Evolutionary conservation across 2,888 invertebrate species (phyloP).

Genomic region (Antitype chi): DNA sequence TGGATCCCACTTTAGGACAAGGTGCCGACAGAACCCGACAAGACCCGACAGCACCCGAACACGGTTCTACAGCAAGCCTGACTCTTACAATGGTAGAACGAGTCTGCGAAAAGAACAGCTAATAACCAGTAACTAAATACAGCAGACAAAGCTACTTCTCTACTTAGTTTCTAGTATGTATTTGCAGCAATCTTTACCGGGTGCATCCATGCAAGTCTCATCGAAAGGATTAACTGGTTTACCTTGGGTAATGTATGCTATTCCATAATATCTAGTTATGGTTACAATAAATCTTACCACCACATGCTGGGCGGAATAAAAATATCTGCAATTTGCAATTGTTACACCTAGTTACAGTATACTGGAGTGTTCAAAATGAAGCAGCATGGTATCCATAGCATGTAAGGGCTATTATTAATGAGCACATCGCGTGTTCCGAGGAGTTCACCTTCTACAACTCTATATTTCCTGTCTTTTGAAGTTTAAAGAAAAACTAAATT

Average conservation of each 20-base stretch:
- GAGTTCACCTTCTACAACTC: conserved; percentile 16
- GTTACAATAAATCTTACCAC: conserved; percentile 8
- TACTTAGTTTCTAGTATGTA: background rate
- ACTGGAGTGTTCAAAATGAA: too few relatives aligned
- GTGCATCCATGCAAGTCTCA: background rate
- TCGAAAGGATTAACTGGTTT: background rate
- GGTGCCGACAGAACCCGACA: background rate
- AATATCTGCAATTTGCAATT: conserved; percentile 27
- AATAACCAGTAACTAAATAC: too few relatives aligned
- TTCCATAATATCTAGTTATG: background rate
- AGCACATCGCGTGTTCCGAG: background rate
- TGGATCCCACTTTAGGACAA: background rate
- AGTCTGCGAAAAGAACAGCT: background rate
- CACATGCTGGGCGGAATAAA: conserved; percentile 30
- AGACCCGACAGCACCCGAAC: conserved; percentile 3
- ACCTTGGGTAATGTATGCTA: background rate
- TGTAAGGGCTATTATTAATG: background rate
- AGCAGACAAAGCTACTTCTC: background rate
- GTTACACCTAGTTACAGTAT: conserved; percentile 1
- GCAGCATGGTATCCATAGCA: too few relatives aligned
- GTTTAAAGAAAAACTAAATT: conserved; percentile 44
- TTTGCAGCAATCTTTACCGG: background rate
- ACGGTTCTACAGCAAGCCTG: background rate
- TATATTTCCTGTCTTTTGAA: conserved; percentile 2
- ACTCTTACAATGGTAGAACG: conserved; percentile 7